Evolutionary conservation across 2,888 invertebrate species (phyloP).

Genomic region (Hecatera dysodea): DNA sequence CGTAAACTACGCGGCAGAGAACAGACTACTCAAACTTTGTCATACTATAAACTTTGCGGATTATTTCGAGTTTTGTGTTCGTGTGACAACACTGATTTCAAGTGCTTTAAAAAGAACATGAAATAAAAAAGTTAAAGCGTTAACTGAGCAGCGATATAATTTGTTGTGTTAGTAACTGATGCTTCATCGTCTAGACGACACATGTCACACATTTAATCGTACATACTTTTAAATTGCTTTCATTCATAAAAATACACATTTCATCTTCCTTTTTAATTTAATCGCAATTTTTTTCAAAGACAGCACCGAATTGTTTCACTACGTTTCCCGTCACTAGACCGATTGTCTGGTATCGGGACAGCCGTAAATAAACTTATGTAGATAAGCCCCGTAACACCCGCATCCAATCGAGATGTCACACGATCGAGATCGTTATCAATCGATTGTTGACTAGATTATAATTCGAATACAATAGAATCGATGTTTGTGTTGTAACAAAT

Average conservation of each 20-base stretch:
- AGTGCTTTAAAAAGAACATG: slow-evolving; percentile 22
- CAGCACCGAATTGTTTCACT: slow-evolving; percentile 38
- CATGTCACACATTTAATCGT: background rate
- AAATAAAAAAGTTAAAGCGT: background rate
- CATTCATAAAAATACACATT: background rate
- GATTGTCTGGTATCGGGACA: slow-evolving; percentile 47
- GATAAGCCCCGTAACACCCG: slow-evolving; percentile 74
- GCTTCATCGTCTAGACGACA: background rate
- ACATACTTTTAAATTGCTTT: too few relatives aligned
- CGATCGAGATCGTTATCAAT: slow-evolving; percentile 75
- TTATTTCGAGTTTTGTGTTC: slow-evolving; percentile 51
- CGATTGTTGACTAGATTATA: slow-evolving; percentile 72
- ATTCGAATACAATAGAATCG: slow-evolving; percentile 75
- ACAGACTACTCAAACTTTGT: slow-evolving; percentile 54
- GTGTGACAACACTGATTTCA: slow-evolving; percentile 23
- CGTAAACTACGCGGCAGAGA: slow-evolving; percentile 49
- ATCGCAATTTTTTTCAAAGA: background rate
- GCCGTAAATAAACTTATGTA: slow-evolving; percentile 65
- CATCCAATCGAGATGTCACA: slow-evolving; percentile 77
- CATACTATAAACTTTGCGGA: slow-evolving; percentile 54
- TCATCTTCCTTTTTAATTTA: background rate
- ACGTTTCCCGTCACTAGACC: slow-evolving; percentile 6
- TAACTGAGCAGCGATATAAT: background rate
- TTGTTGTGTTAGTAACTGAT: background rate
- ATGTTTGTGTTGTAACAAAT: slow-evolving; percentile 65